phyloP scores from a whole-genome alignment of 2,888 invertebrate species.

The Drosophila mimica region DNA sequence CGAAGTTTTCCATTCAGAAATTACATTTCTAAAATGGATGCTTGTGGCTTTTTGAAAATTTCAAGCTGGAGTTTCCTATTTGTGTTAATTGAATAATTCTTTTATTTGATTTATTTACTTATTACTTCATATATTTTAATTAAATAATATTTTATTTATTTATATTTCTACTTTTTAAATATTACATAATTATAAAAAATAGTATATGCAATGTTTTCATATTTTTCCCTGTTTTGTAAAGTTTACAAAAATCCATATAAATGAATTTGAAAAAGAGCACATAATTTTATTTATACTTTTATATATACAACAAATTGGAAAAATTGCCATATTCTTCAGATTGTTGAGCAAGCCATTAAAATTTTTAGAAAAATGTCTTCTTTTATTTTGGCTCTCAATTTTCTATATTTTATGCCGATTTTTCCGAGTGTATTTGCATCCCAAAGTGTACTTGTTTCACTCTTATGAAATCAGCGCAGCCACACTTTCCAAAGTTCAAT shows the following conservation, averaged over 20 bases:
- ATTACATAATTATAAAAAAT: too few species aligned
- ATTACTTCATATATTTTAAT: too few species aligned
- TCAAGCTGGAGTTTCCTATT: too few species aligned
- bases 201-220: too few species aligned
- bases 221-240: background rate
- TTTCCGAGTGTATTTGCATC: conserved; percentile 2
- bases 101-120: background rate
- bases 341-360: too few species aligned
- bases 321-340: too few species aligned
- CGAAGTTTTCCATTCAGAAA: background rate
- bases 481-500: conserved; percentile 43
- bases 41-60: too few species aligned
- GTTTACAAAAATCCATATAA: background rate
- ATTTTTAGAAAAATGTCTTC: too few species aligned
- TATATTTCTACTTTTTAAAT: too few species aligned
- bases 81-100: background rate
- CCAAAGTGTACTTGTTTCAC: conserved; percentile 8
- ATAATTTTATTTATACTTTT: too few species aligned
- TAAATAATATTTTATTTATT: too few species aligned
- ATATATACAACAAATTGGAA: too few species aligned
- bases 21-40: background rate
- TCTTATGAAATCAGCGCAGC: conserved; percentile 30
- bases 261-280: background rate
- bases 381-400: background rate
- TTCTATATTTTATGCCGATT: background rate